A percentile compares a stretch with the other conserved stretches of the same genome.
phyloP scores from a whole-genome alignment of 2,888 invertebrate genomes.

The Diploptera punctata region DNA sequence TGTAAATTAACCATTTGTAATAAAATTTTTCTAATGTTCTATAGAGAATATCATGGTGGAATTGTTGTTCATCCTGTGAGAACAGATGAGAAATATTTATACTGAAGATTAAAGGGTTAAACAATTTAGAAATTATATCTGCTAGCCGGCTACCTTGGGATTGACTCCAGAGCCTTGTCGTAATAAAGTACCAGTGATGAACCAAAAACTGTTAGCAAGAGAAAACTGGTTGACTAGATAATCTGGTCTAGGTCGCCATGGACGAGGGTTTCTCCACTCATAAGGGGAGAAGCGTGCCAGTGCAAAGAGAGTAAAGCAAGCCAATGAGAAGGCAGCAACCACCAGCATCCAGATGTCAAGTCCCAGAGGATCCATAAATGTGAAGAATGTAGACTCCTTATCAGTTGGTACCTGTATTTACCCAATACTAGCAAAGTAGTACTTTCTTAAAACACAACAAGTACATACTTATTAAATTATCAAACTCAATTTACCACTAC shows the following conservation, averaged over 20 bases:
- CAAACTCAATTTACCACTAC: too few species aligned
- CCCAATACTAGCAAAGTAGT: too few species aligned
- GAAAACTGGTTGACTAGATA: constrained; percentile 64
- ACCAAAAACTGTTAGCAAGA: constrained; percentile 70
- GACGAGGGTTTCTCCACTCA: constrained; percentile 66
- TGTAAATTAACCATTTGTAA: too few species aligned
- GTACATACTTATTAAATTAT: too few species aligned
- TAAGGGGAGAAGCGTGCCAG: constrained; percentile 68
- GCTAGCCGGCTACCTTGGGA: constrained; percentile 63
- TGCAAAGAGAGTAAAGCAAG: constrained; percentile 63
- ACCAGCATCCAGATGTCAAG: constrained; percentile 71
- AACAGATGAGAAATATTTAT: too few species aligned
- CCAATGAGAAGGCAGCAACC: constrained; percentile 65
- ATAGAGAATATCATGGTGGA: too few species aligned
- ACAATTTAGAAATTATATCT: too few species aligned
- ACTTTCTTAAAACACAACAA: too few species aligned
- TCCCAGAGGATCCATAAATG: constrained; percentile 69
- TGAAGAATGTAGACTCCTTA: constrained; percentile 66
- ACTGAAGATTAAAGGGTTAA: too few species aligned
- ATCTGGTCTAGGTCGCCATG: constrained; percentile 51
- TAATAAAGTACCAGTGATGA: constrained; percentile 69
- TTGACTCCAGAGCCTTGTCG: constrained; percentile 66
- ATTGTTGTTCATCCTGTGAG: too few species aligned
- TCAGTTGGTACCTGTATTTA: constrained; percentile 60
- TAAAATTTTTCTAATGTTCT: too few species aligned